Conservation (phyloP, 2,113 vertebrate genomes). For the Taurulus bubalis region DNA sequence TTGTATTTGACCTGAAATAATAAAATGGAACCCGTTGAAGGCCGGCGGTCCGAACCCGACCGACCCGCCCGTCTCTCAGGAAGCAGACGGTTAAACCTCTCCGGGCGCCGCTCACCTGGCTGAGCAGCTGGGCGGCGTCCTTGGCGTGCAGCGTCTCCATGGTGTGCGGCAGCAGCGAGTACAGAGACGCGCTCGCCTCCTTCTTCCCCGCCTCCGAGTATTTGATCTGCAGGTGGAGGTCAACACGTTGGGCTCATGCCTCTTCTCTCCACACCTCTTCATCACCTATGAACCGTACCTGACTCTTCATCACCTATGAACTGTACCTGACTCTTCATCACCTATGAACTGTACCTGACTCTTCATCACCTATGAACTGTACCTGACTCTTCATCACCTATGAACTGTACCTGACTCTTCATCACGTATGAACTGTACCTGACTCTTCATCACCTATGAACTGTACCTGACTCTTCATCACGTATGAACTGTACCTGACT, state of each 20-base stretch:
- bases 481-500: too few species aligned
- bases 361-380: too few species aligned
- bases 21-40: background rate
- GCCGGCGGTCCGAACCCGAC: too few species aligned
- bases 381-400: constrained; percentile 63
- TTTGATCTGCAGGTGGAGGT: constrained; percentile 79
- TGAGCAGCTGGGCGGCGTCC: constrained; percentile 68
- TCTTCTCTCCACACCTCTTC: too few species aligned
- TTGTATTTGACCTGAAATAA: constrained; percentile 87
- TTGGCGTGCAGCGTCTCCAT: constrained; percentile 72
- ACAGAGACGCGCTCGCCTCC: constrained; percentile 52
- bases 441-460: too few species aligned
- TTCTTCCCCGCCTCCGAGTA: constrained; percentile 85
- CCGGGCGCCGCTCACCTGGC: too few species aligned
- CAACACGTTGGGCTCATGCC: background rate
- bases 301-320: too few species aligned
- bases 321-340: constrained; percentile 75
- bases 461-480: constrained; percentile 75
- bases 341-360: too few species aligned
- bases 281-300: too few species aligned
- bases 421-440: too few species aligned
- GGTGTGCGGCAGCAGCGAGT: constrained; percentile 67
- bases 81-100: too few species aligned
- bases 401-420: constrained; percentile 69
- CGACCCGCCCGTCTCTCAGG: too few species aligned